A percentile compares a stretch with the other conserved stretches of the same genome.
Evolutionary conservation across 1,140 invertebrate genomes (phyloP).

Genomic region (Oryctes rhinoceros): DNA sequence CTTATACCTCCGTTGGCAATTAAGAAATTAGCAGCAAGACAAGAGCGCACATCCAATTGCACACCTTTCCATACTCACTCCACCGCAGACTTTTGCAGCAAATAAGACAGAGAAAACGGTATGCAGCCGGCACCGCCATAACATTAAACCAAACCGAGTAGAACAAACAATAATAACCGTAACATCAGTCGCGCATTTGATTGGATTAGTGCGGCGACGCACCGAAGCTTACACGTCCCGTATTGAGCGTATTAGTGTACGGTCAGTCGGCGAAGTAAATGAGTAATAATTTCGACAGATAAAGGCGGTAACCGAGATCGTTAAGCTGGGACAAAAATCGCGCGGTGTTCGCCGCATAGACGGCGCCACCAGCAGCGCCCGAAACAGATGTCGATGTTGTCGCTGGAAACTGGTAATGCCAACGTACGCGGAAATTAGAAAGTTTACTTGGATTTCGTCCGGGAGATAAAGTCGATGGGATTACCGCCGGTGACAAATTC

Average conservation of each 20-base stretch:
- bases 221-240: background rate
- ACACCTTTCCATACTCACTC: background rate
- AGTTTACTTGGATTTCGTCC: background rate
- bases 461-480: conserved; percentile 26
- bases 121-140: background rate
- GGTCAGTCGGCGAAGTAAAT: background rate
- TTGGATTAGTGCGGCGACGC: conserved; percentile 8
- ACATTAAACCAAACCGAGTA: conserved; percentile 29
- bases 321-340: conserved; percentile 7
- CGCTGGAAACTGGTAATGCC: background rate
- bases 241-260: conserved; percentile 10
- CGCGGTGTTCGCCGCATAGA: background rate
- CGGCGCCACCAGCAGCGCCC: conserved; percentile 6
- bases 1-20: conserved; percentile 3
- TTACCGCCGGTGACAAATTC: conserved; percentile 30
- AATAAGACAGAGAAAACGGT: background rate
- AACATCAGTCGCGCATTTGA: conserved; percentile 6
- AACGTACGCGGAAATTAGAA: conserved; percentile 28
- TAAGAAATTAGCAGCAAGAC: conserved; percentile 28
- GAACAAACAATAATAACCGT: conserved; percentile 36
- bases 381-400: conserved; percentile 28
- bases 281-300: conserved; percentile 14
- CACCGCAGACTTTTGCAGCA: too few relatives aligned
- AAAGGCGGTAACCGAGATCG: background rate
- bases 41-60: background rate